Evolutionary conservation across 2,888 invertebrate genomes (phyloP).

Genomic region (Drosophila rubida): DNA sequence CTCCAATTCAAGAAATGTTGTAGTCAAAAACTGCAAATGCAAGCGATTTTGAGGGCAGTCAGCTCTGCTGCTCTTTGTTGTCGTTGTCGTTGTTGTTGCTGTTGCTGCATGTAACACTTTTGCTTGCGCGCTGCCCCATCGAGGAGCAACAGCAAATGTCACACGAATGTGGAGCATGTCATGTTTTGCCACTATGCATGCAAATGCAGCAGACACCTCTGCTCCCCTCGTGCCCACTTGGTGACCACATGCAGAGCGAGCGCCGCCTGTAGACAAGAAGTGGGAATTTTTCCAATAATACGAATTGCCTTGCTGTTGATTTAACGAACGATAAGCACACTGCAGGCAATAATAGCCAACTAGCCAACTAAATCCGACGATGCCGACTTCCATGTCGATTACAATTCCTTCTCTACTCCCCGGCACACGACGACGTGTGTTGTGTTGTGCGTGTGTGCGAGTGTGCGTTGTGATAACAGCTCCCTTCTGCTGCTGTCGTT

Average conservation of each 20-base stretch:
- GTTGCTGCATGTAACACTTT: conserved; percentile 66
- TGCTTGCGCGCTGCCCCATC: conserved; percentile 13
- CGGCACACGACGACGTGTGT: conserved; percentile 9
- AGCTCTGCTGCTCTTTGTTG: neutral
- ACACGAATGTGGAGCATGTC: conserved; percentile 74
- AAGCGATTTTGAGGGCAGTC: conserved; percentile 30
- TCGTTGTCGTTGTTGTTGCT: conserved; percentile 6
- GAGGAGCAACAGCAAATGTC: conserved; percentile 59
- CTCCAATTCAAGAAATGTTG: conserved; percentile 32
- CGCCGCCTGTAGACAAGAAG: conserved; percentile 36
- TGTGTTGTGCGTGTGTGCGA: too few species aligned
- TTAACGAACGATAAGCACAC: conserved; percentile 45
- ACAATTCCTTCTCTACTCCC: conserved; percentile 5
- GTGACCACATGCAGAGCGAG: conserved; percentile 67
- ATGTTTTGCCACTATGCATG: conserved; percentile 65
- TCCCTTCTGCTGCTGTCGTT: conserved; percentile 1
- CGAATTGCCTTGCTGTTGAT: conserved; percentile 57
- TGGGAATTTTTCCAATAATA: conserved; percentile 47
- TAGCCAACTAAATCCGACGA: conserved; percentile 38
- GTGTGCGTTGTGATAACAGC: conserved; percentile 46
- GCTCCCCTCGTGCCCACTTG: conserved; percentile 37
- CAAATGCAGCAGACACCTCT: conserved; percentile 48
- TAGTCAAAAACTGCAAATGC: conserved; percentile 48
- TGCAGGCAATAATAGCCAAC: too few species aligned
- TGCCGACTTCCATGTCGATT: conserved; percentile 26